Percentiles rank a stretch among this genome's conserved stretches.
phyloP scores from a whole-genome alignment of 2,113 vertebrate genomes.

The Sinocyclocheilus anophthalmus region DNA sequence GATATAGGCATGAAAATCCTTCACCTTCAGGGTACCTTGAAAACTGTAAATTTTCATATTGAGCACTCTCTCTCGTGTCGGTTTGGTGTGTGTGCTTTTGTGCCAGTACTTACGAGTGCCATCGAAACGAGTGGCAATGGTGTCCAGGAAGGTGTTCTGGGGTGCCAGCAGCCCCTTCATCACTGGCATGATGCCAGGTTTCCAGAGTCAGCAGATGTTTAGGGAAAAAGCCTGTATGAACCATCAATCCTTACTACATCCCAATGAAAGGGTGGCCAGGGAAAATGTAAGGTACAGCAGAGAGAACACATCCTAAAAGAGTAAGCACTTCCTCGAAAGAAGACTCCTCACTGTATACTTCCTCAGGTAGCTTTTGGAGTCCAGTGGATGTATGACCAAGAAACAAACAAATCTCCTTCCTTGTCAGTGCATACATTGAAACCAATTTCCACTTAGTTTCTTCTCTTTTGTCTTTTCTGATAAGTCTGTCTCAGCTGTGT shows the following conservation, averaged over 20 bases:
- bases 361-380: slow-evolving; percentile 4
- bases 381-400: background rate
- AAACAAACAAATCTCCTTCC: background rate
- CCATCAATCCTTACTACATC: slow-evolving; percentile 19
- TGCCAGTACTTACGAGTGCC: slow-evolving; percentile 83
- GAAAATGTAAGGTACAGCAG: background rate
- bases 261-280: slow-evolving; percentile 17
- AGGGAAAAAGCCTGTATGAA: slow-evolving; percentile 5
- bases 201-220: slow-evolving; percentile 31
- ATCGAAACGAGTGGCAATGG: slow-evolving; percentile 80
- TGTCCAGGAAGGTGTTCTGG: slow-evolving; percentile 89
- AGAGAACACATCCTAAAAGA: background rate
- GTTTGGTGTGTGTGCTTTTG: background rate
- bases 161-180: slow-evolving; percentile 96
- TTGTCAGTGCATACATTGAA: slow-evolving; percentile 3
- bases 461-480: background rate
- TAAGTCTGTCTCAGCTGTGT: background rate
- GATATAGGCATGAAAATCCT: background rate
- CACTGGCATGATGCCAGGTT: slow-evolving; percentile 82
- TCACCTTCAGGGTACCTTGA: background rate
- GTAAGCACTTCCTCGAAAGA: background rate
- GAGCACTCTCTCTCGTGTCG: background rate
- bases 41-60: background rate
- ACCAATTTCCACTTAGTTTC: background rate
- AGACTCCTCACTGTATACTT: background rate